These are phyloP conservation scores for Protosalanx chinensis DNA, from an alignment of 2,797 vertebrate genomes.

Conservation along the genomic window DNA sequence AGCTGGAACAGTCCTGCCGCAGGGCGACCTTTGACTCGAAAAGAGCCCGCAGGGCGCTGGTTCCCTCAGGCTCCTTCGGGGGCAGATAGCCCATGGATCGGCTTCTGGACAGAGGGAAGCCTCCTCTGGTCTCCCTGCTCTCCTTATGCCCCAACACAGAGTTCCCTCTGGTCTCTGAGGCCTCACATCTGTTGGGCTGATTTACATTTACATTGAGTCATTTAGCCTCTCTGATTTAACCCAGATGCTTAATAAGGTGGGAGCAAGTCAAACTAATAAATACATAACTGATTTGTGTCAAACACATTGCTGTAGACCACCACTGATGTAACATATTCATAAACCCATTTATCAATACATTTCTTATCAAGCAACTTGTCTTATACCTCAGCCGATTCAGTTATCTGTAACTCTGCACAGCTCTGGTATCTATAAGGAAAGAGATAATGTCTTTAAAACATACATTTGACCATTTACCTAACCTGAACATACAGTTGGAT, in stretches of 20 bases:
- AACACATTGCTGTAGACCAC: background rate
- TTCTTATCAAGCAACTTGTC: background rate
- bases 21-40: slow-evolving; percentile 68
- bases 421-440: slow-evolving; percentile 69
- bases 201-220: background rate
- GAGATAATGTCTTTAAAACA: background rate
- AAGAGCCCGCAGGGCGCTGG: slow-evolving; percentile 62
- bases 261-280: background rate
- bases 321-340: background rate
- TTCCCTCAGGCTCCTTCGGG: slow-evolving; percentile 47
- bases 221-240: background rate
- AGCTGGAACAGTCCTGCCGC: slow-evolving; percentile 46
- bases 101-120: slow-evolving; percentile 55
- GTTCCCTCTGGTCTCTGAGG: slow-evolving; percentile 30
- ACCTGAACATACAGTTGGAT: background rate
- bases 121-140: slow-evolving; percentile 24
- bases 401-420: slow-evolving; percentile 51
- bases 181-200: slow-evolving; percentile 22
- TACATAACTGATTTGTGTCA: background rate
- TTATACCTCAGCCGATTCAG: slow-evolving; percentile 38
- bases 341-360: background rate
- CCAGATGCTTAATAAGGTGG: slow-evolving; percentile 38
- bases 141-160: slow-evolving; percentile 36
- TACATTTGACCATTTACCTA: background rate
- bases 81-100: slow-evolving; percentile 70